These are phyloP conservation scores for Columba janthina DNA, from an alignment of 2,113 vertebrate species.

Conservation along the genomic window DNA sequence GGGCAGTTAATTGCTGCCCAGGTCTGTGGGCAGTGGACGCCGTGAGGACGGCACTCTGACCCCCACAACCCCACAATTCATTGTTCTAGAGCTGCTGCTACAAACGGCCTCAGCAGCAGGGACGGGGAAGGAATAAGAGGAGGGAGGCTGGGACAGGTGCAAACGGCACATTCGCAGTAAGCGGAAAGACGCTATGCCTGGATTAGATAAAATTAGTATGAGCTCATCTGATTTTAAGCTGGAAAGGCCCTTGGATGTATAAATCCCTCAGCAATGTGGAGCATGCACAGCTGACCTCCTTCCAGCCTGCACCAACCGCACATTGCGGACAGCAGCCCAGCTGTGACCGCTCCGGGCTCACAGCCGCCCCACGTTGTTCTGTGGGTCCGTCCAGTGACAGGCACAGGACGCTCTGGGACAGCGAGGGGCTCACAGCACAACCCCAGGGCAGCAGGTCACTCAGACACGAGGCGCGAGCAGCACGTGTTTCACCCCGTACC, in stretches of 20 bases:
- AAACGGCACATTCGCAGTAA: background rate
- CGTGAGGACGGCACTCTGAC: rapidly evolving
- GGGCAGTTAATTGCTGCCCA: background rate
- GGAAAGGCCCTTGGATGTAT: background rate
- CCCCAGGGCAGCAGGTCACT: background rate
- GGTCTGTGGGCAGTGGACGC: background rate
- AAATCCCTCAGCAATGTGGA: background rate
- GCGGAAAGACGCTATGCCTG: background rate
- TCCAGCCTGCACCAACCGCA: background rate
- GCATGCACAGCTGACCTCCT: background rate
- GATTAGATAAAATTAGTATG: background rate
- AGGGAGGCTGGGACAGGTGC: background rate
- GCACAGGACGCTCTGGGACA: rapidly evolving
- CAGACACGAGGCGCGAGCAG: background rate
- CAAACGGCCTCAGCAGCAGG: background rate
- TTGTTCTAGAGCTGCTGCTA: background rate
- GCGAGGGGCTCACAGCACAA: background rate
- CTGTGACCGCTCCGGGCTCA: background rate
- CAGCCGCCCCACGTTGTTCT: background rate
- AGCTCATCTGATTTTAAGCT: background rate
- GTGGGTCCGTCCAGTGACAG: too few species aligned
- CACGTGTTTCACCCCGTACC: rapidly evolving
- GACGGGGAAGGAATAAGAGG: background rate
- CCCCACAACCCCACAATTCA: too few species aligned
- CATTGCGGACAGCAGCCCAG: background rate